phyloP scores from a whole-genome alignment of 2,888 invertebrate species.

The Apodemia duryi region DNA sequence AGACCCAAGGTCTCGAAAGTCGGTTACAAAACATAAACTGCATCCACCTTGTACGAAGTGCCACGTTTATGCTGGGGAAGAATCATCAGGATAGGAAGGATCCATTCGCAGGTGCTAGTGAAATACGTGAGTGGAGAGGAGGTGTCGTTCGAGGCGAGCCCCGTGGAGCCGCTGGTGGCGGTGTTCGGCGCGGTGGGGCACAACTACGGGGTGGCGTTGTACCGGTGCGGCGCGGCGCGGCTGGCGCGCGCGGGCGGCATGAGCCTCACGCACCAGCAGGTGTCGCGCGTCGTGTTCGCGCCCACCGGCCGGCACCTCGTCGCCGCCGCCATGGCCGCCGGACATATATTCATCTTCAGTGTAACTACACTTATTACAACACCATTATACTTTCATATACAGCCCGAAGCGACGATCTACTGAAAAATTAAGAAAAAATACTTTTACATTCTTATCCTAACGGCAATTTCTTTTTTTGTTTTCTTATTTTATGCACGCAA shows the following conservation, averaged over 20 bases:
- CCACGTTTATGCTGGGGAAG: too few relatives aligned
- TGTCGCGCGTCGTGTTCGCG: constrained; percentile 57
- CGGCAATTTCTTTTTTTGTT: too few relatives aligned
- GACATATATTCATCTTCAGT: constrained; percentile 62
- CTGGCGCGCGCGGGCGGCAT: constrained; percentile 36
- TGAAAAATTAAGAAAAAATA: too few relatives aligned
- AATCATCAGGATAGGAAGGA: neutral
- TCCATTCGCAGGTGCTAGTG: constrained; percentile 43
- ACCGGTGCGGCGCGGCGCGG: constrained; percentile 33
- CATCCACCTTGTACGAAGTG: too few relatives aligned
- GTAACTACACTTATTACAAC: constrained; percentile 38
- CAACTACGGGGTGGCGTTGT: constrained; percentile 56
- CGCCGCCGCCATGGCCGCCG: constrained; percentile 64
- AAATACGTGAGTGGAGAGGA: constrained; percentile 49
- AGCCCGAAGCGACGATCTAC: too few relatives aligned
- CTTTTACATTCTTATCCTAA: too few relatives aligned
- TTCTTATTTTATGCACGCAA: too few relatives aligned
- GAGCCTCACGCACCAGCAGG: constrained; percentile 65
- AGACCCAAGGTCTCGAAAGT: too few relatives aligned
- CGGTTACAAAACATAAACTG: too few relatives aligned
- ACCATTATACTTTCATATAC: neutral
- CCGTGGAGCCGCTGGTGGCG: constrained; percentile 52
- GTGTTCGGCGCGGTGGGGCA: constrained; percentile 48
- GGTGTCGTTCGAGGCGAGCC: constrained; percentile 54
- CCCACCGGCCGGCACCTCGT: constrained; percentile 52